A percentile compares a stretch with the other conserved stretches of the same genome.
Conservation (phyloP, 2,888 invertebrate genomes). For the Parapristionchus giblindavisi region DNA sequence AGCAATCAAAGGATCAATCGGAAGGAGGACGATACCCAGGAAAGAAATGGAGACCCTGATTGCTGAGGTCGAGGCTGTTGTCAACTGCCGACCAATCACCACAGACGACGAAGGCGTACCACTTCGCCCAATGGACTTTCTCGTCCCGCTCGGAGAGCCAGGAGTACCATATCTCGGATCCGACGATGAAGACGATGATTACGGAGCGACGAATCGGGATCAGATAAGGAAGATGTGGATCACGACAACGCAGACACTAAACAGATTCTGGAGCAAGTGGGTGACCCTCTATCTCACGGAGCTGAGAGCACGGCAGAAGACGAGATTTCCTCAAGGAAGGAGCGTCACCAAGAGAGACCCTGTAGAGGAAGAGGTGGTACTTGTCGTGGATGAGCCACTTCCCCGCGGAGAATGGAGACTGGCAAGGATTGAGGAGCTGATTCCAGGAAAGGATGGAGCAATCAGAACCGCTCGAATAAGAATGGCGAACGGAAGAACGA, state of each 20-base stretch:
- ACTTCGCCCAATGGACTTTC: neutral
- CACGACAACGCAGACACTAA: neutral
- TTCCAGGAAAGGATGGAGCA: neutral
- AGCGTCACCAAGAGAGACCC: neutral
- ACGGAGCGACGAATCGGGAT: neutral
- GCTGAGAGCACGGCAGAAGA: neutral
- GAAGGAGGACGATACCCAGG: neutral
- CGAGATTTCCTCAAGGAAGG: neutral
- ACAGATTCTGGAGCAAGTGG: constrained; percentile 9
- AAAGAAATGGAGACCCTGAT: neutral
- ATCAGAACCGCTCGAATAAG: neutral
- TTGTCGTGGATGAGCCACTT: neutral
- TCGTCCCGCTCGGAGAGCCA: neutral
- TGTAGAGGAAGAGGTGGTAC: neutral
- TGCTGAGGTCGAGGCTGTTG: constrained; percentile 17
- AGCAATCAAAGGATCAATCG: neutral
- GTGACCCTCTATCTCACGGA: neutral
- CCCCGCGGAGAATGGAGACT: constrained; percentile 2
- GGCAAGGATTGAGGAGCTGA: neutral
- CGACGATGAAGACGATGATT: neutral
- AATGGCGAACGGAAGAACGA: neutral
- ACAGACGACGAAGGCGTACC: neutral
- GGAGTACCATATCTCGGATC: neutral
- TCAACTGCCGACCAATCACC: constrained; percentile 12
- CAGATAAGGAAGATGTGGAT: constrained; percentile 11